phyloP scores from a whole-genome alignment of 2,113 vertebrate species.

The Muntiacus muntjak region DNA sequence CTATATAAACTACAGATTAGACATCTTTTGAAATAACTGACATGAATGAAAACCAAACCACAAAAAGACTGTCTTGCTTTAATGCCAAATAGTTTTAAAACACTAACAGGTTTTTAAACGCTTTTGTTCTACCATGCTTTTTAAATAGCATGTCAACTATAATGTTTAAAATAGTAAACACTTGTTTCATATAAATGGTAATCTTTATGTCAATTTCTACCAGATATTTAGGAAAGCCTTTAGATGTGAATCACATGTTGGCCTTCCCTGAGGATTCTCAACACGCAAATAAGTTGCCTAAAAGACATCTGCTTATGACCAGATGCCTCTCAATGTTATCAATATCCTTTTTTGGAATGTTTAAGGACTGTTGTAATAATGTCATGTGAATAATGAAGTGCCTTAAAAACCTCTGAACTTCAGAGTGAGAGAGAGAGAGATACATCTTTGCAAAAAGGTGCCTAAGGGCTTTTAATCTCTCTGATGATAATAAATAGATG shows the following conservation, averaged over 20 bases:
- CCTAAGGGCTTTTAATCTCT: background rate
- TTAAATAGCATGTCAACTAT: background rate
- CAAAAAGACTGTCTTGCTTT: background rate
- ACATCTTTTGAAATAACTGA: slow-evolving; percentile 13
- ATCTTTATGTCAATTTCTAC: slow-evolving; percentile 14
- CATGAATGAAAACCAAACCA: background rate
- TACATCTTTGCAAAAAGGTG: background rate
- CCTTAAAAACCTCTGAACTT: background rate
- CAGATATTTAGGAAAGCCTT: slow-evolving; percentile 16
- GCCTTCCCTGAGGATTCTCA: background rate
- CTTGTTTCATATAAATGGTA: background rate
- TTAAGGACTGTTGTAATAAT: background rate
- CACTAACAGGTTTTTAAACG: background rate
- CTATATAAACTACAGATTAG: background rate
- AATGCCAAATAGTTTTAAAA: slow-evolving; percentile 12
- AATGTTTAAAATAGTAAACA: slow-evolving; percentile 33
- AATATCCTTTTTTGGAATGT: background rate
- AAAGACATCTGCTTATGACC: background rate
- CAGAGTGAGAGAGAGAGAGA: background rate
- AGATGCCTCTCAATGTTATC: slow-evolving; percentile 6
- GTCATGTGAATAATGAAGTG: background rate
- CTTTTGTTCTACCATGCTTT: slow-evolving; percentile 26
- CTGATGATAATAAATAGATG: background rate
- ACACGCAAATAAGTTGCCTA: background rate
- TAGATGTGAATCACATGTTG: slow-evolving; percentile 27